Base-by-base conservation (phyloP, 2,113 vertebrate genomes). In the Protobothrops mucrosquamatus region DNA sequence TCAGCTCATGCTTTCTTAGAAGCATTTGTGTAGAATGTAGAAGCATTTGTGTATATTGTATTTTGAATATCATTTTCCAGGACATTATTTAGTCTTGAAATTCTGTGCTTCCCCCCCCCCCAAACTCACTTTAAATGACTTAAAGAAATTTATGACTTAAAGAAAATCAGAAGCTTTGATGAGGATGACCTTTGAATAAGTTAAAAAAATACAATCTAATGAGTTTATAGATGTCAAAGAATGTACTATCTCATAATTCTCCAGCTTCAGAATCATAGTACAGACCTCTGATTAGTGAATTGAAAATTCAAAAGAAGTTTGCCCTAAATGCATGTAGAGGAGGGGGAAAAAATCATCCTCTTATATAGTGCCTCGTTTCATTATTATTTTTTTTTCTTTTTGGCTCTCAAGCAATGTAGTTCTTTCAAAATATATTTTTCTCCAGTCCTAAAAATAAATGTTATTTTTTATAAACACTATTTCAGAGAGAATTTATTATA, bases 401-500 rank as follows among this genome's bases (percentile, higher is more conserved):
- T 96, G 97, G 96, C 96, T 97, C 96, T 97, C 96, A 97, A 97
- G 97, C 97, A 97, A 97, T 97, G 95, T 97, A 97, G 95, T 96
- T 94, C 95, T 95, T 97, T 97, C 95, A 96, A 96, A 97, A 92
- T 90, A 94, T 94, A 97, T 93, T 1, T 22, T 97, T 95, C 85
- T 95, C 96, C 91, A 94, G 92, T 92, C 93, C 96, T 95, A 94
- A 0, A 92, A 93, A 87, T 94, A 97, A 96, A 97, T 95, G 94
- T 96, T 95, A 96, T 96, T 94, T 95, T 51, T 43, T 92, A 94
- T 96, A 97, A 97, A 97, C 97, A 97, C 97, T 97, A 96, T 97
- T 97, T 97, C 98, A 96, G 97, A 98, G 96, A 97, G 97, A 98
- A 98, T 98, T 98, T 98, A 97, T 98, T 98, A 98, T 97, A 98